Evolutionary conservation across 2,797 vertebrate species (phyloP).

Genomic region (Amazona finschi): DNA sequence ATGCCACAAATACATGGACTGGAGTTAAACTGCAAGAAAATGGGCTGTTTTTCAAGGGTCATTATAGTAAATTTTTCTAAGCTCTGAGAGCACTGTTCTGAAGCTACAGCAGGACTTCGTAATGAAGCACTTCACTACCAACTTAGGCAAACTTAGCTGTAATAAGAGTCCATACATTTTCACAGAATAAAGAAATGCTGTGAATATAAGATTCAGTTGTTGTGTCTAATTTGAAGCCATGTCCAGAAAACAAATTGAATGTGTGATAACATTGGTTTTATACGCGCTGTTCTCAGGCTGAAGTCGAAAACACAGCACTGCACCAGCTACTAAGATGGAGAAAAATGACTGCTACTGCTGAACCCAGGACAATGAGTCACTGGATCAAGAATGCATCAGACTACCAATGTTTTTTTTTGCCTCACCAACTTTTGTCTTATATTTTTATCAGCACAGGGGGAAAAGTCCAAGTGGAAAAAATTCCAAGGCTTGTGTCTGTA

Average conservation of each 20-base stretch:
- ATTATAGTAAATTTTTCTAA: background rate
- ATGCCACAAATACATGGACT: background rate
- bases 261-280: background rate
- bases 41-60: background rate
- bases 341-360: background rate
- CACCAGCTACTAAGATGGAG: background rate
- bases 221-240: background rate
- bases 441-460: background rate
- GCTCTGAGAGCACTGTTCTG: background rate
- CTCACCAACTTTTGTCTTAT: background rate
- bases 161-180: background rate
- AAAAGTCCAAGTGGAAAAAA: constrained; percentile 35
- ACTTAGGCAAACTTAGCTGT: background rate
- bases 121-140: background rate
- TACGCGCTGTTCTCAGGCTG: background rate
- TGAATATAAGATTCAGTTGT: background rate
- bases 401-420: background rate
- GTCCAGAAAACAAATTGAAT: background rate
- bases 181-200: background rate
- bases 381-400: background rate
- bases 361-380: background rate
- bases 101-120: background rate
- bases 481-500: background rate
- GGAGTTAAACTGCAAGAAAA: background rate
- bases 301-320: background rate